Evolutionary conservation across 2,888 invertebrate species (phyloP), one percentile per base, ranked within the genome.

Genomic region (Spodoptera picta): DNA sequence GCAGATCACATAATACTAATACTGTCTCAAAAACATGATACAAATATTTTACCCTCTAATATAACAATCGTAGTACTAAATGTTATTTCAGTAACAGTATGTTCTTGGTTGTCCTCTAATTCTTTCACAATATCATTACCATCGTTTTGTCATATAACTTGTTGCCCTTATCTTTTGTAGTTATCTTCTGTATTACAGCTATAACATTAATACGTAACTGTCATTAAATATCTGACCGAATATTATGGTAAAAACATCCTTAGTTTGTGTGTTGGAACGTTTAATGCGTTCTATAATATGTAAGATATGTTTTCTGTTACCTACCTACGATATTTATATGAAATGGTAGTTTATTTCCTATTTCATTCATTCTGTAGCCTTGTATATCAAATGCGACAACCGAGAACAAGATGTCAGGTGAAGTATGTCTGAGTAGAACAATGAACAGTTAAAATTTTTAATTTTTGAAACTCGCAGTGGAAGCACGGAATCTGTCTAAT

Each of bases 141-240:
- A 65, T 60, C 5, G 41, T 51, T 48, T 57, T 48, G 10, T 58
- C 48, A 24, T 65, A 57, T 54, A 60, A 60, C 52, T 65, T 56
- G 48, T 70, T 60, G 53, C 70, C 43, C 12, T 45, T 69, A 50
- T 65, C n/a, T 52, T 52, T 60, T 49, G 36, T 44, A 60, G 53
- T 51, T 68, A 69, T 68, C 44, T 51, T 45, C 23, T 58, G 12
- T 46, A 61, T 46, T 36, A 63, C 60, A 53, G 71, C 36, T n/a
- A 66, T 64, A 61, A 67, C 46, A 65, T 69, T 68, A 69, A 62
- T 68, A 65, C 60, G 46, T 44, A 66, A 56, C 56, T 53, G 56
- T 73, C 70, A 73, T 47, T 76, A 76, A 70, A 73, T 71, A 63
- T 57, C 65, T 36, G 46, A 49, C 50, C 45, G 14, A 48, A 58